phyloP scores from a whole-genome alignment of 2,797 vertebrate species.

The Tangara arthus region DNA sequence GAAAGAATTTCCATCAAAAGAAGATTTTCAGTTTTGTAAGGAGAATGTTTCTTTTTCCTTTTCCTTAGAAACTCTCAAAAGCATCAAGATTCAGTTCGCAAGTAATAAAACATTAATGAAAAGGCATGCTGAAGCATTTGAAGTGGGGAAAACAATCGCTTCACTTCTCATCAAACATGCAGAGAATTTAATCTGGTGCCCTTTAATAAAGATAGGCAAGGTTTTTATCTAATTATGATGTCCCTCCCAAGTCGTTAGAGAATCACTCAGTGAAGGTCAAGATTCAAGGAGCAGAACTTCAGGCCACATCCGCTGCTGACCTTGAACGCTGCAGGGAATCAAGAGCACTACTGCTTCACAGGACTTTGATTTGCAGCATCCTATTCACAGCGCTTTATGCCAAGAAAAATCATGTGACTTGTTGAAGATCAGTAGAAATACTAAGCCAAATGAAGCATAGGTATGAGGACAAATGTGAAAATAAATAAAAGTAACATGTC shows the following conservation, averaged over 20 bases:
- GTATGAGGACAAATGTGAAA: not conserved
- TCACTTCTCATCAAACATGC: conserved; percentile 52
- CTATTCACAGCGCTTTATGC: not conserved
- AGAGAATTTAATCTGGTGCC: conserved; percentile 58
- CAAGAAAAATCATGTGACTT: not conserved
- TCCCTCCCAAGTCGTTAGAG: conserved; percentile 43
- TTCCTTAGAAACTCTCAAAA: conserved; percentile 1
- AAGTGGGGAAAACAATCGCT: conserved; percentile 61
- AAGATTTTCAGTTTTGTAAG: not conserved
- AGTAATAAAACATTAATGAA: conserved; percentile 63
- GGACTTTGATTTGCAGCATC: conserved; percentile 47
- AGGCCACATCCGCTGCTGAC: conserved; percentile 36
- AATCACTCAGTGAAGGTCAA: conserved; percentile 52
- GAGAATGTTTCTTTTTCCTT: fast-evolving
- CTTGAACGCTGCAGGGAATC: not conserved
- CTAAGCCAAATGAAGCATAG: not conserved
- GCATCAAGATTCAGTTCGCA: not conserved
- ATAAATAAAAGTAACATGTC: not conserved
- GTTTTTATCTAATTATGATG: conserved; percentile 51
- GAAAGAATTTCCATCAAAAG: not conserved
- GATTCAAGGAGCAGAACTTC: conserved; percentile 33
- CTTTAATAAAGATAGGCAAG: conserved; percentile 44
- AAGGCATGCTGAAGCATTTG: conserved; percentile 40
- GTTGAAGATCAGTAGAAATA: not conserved
- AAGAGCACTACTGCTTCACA: not conserved